phyloP scores from a whole-genome alignment of 2,797 vertebrate genomes.

The Pelodytes ibericus region DNA sequence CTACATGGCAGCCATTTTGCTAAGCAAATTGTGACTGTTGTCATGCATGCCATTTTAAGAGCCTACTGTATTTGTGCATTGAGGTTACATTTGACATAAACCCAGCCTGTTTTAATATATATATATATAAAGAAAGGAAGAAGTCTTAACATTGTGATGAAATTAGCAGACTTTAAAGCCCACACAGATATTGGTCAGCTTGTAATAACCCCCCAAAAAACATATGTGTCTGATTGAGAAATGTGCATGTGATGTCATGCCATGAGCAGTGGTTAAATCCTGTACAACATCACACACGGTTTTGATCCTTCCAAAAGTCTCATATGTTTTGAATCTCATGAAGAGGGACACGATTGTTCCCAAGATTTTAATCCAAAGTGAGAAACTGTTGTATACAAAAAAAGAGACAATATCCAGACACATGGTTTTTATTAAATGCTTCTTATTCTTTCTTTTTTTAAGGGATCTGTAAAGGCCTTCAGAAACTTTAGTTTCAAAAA shows the following conservation, averaged over 20 bases:
- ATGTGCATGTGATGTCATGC: neutral
- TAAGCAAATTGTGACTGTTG: no score
- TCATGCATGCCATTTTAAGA: no score
- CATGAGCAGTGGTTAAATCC: neutral
- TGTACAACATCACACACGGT: neutral
- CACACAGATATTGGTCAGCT: no score
- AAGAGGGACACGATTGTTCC: neutral
- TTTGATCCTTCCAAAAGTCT: neutral
- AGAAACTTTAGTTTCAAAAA: neutral
- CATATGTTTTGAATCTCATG: neutral
- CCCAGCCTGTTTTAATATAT: no score
- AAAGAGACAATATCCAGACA: conserved; percentile 7
- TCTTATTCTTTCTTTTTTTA: neutral
- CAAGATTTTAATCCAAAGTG: neutral
- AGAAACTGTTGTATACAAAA: neutral
- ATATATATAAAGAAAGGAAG: no score
- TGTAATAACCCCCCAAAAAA: no score
- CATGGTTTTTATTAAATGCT: conserved; percentile 9
- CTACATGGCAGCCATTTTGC: no score
- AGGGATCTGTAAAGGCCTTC: neutral
- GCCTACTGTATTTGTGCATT: no score
- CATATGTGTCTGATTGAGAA: neutral
- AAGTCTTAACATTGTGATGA: no score
- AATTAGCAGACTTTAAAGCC: no score
- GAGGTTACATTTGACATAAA: no score